Conservation (phyloP, 2,888 invertebrate genomes). For the Pelosia muscerda region DNA sequence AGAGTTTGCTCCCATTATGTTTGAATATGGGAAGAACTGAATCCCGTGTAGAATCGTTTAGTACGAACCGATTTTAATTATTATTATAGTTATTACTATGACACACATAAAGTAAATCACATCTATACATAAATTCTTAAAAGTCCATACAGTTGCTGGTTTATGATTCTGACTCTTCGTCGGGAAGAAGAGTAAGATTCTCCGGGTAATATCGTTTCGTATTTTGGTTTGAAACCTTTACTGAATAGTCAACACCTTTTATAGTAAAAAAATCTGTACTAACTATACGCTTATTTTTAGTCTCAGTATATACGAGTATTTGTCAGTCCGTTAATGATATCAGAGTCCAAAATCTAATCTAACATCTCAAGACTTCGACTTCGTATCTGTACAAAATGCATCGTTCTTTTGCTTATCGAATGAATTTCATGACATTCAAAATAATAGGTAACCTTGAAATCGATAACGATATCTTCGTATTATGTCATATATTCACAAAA, state of each 20-base stretch:
- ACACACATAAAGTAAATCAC: not conserved
- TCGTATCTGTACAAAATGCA: slow-evolving; percentile 6
- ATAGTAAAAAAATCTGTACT: not conserved
- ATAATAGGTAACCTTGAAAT: slow-evolving; percentile 6
- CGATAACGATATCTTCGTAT: not conserved
- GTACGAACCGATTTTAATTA: slow-evolving; percentile 67
- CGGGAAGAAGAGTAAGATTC: no score
- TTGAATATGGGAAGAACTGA: slow-evolving; percentile 73
- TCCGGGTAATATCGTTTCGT: no score
- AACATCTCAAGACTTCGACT: not conserved
- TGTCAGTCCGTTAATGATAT: slow-evolving; percentile 1
- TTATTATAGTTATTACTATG: slow-evolving; percentile 28
- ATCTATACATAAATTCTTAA: not conserved
- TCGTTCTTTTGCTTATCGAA: slow-evolving; percentile 6
- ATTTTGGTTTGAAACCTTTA: not conserved
- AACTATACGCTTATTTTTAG: not conserved
- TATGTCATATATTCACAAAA: not conserved
- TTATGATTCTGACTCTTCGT: not conserved
- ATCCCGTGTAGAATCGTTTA: slow-evolving; percentile 49
- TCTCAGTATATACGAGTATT: not conserved
- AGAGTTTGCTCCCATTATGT: slow-evolving; percentile 75
- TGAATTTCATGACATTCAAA: slow-evolving; percentile 9
- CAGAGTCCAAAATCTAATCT: not conserved
- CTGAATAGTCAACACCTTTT: not conserved
- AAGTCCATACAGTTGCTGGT: not conserved